Conservation (phyloP, 2,113 vertebrate species). For the Pachycephala philippinensis region DNA sequence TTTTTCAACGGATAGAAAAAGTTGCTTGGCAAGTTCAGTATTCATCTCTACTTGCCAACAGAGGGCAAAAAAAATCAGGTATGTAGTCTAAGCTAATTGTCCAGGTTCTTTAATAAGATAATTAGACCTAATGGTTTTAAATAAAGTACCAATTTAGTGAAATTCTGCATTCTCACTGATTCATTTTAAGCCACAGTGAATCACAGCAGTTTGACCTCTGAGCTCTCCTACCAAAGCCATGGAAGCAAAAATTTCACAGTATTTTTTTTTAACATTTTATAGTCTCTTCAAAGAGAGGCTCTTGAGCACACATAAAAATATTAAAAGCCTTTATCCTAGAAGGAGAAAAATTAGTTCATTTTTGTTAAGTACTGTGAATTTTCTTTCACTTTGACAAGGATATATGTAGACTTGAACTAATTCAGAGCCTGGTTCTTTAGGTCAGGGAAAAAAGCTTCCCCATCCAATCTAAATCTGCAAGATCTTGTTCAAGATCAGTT, state of each 20-base stretch:
- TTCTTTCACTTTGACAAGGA: background rate
- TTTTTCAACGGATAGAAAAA: background rate
- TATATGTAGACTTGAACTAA: background rate
- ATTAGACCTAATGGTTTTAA: background rate
- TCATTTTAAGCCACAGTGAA: background rate
- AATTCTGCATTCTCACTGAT: background rate
- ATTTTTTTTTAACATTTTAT: background rate
- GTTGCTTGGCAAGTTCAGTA: background rate
- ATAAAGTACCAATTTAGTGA: background rate
- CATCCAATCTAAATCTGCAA: background rate
- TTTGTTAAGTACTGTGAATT: background rate
- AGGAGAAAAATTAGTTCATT: background rate
- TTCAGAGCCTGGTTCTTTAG: background rate
- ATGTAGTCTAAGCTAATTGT: background rate
- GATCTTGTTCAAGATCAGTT: background rate
- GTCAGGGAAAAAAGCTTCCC: background rate
- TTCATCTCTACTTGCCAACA: background rate
- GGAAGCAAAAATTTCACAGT: background rate
- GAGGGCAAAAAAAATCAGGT: background rate
- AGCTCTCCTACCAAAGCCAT: background rate
- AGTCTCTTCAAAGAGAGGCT: background rate
- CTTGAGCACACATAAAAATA: background rate
- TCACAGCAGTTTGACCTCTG: background rate
- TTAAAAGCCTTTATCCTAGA: background rate
- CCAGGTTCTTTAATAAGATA: background rate